Evolutionary conservation across 1,140 invertebrate species (phyloP).

Genomic region (Saxidomus purpurata): DNA sequence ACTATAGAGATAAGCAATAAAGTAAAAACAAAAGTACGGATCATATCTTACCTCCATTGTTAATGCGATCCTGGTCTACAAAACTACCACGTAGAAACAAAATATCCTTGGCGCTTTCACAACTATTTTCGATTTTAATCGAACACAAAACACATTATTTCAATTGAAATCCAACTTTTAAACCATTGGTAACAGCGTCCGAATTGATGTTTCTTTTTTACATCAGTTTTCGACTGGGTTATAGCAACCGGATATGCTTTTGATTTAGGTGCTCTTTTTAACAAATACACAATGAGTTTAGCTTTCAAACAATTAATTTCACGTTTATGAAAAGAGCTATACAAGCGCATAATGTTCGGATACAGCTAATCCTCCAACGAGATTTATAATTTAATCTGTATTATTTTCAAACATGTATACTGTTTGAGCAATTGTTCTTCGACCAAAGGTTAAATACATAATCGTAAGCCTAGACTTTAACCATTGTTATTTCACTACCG

Average conservation of each 20-base stretch:
- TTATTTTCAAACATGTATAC: conserved; percentile 9
- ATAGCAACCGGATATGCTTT: conserved; percentile 48
- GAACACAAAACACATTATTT: conserved; percentile 50
- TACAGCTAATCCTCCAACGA: neutral
- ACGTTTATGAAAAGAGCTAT: conserved; percentile 45
- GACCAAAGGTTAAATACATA: conserved; percentile 38
- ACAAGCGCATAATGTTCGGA: conserved; percentile 18
- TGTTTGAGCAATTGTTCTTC: neutral
- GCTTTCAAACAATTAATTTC: conserved; percentile 56
- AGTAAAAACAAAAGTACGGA: no score
- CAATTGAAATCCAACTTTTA: neutral
- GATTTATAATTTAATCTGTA: conserved; percentile 45
- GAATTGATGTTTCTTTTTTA: conserved; percentile 13
- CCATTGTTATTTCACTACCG: no score
- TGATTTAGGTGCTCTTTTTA: neutral
- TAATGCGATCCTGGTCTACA: neutral
- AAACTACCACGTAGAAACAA: conserved; percentile 42
- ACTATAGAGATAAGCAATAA: no score
- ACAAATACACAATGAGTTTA: conserved; percentile 17
- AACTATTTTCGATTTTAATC: neutral
- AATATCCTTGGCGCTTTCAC: neutral
- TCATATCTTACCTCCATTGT: conserved; percentile 51
- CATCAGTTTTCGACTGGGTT: neutral
- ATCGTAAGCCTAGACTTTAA: neutral
- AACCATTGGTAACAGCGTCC: neutral